Conservation (phyloP, 1,140 invertebrate species). For the Cydia fagiglandana region DNA sequence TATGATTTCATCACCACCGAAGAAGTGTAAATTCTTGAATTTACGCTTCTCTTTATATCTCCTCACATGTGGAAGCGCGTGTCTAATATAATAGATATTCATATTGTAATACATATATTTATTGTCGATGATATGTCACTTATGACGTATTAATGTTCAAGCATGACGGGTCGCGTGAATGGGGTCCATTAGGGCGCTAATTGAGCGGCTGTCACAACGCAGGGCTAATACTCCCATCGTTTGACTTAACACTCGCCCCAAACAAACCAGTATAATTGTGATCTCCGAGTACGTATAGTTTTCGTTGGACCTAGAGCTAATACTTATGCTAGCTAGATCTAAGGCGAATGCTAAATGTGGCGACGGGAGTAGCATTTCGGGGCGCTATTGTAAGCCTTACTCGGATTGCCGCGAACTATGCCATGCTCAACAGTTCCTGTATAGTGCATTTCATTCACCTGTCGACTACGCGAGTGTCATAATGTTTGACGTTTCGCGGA, state of each 20-base stretch:
- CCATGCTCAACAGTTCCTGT: conserved; percentile 18
- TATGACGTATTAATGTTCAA: not conserved
- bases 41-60: not conserved
- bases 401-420: conserved; percentile 29
- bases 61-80: not conserved
- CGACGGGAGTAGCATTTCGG: not conserved
- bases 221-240: conserved; percentile 33
- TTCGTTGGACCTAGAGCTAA: not conserved
- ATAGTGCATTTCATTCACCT: conserved; percentile 13
- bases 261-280: not conserved
- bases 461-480: conserved; percentile 2
- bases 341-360: not conserved
- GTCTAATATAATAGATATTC: not conserved
- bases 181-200: conserved; percentile 67
- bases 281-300: not conserved
- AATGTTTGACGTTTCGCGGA: not conserved
- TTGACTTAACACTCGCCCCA: not conserved
- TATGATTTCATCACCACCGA: not conserved
- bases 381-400: conserved; percentile 22
- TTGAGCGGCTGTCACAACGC: conserved; percentile 59
- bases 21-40: not conserved
- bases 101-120: not conserved
- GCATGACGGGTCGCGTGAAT: conserved; percentile 57
- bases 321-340: not conserved
- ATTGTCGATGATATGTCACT: not conserved